Conservation (phyloP, 1,140 invertebrate species). For the Pogonomyrmex californicus region DNA sequence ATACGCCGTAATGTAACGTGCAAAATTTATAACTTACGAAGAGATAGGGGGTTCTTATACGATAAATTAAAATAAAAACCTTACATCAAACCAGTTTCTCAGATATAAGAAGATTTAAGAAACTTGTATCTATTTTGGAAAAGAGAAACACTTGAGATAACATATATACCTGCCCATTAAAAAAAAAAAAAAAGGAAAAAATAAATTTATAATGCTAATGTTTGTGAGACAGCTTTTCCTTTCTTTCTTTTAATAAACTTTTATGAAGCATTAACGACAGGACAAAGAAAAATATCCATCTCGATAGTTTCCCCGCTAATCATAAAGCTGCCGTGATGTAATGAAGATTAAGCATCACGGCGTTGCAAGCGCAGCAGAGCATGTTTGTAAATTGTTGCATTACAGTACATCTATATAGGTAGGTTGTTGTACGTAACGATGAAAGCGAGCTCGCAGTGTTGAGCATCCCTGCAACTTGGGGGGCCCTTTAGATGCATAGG, state of each 20-base stretch:
- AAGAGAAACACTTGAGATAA: background rate
- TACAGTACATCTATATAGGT: background rate
- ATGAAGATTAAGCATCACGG: conserved; percentile 46
- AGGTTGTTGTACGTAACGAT: conserved; percentile 12
- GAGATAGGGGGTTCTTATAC: background rate
- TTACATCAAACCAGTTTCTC: background rate
- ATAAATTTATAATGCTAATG: background rate
- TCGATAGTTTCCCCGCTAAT: conserved; percentile 20
- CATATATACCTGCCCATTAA: background rate
- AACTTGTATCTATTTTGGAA: background rate
- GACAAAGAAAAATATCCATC: background rate
- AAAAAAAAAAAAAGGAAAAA: background rate
- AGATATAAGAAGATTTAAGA: background rate
- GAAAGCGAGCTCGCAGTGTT: conserved; percentile 28
- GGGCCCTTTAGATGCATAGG: conserved; percentile 20
- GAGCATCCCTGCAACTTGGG: conserved; percentile 46
- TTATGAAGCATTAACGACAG: background rate
- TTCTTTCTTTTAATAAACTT: background rate
- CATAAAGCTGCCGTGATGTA: conserved; percentile 20
- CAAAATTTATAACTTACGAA: conserved; percentile 36
- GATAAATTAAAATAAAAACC: conserved; percentile 27
- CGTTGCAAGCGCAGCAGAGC: background rate
- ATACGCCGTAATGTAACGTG: conserved; percentile 30
- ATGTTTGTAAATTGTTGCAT: conserved; percentile 52
- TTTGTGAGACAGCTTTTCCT: background rate